These are phyloP conservation scores for Penaeus monodon DNA, from an alignment of 2,888 invertebrate species.

Conservation along the genomic window DNA sequence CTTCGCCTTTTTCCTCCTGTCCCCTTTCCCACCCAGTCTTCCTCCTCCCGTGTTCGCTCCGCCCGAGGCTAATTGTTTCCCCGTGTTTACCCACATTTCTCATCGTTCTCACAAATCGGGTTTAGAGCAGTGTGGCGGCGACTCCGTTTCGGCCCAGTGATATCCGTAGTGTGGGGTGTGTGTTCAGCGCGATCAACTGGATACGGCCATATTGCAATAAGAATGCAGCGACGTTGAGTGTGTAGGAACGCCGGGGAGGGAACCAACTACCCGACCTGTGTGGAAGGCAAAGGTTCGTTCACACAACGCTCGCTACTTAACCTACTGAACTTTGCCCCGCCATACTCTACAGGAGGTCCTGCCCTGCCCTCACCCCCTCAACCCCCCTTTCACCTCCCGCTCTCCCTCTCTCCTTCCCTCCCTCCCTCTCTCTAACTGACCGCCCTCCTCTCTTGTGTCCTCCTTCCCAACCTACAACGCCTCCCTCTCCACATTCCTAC, in stretches of 20 bases:
- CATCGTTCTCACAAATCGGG: too few species aligned
- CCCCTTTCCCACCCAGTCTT: neutral
- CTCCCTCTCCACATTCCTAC: neutral
- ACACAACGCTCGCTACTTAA: constrained; percentile 7
- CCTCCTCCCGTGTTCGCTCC: neutral
- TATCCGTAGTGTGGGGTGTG: too few species aligned
- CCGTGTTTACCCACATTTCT: too few species aligned
- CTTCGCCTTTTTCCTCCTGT: neutral
- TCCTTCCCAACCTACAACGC: neutral
- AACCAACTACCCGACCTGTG: too few species aligned
- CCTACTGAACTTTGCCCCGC: constrained; percentile 26
- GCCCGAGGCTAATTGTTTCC: neutral
- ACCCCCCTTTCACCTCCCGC: neutral
- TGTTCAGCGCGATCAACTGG: too few species aligned
- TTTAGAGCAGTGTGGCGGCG: too few species aligned
- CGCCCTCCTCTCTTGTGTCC: neutral
- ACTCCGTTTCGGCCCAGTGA: too few species aligned
- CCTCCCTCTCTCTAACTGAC: neutral
- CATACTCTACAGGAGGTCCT: neutral
- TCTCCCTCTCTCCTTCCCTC: neutral
- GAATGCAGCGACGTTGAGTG: too few species aligned
- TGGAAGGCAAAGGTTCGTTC: too few species aligned
- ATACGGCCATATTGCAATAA: too few species aligned
- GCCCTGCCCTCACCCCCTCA: neutral
- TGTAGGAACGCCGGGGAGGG: neutral